These are phyloP conservation scores for Neuroterus valhalla DNA, from an alignment of 1,140 invertebrate genomes.

Conservation along the genomic window DNA sequence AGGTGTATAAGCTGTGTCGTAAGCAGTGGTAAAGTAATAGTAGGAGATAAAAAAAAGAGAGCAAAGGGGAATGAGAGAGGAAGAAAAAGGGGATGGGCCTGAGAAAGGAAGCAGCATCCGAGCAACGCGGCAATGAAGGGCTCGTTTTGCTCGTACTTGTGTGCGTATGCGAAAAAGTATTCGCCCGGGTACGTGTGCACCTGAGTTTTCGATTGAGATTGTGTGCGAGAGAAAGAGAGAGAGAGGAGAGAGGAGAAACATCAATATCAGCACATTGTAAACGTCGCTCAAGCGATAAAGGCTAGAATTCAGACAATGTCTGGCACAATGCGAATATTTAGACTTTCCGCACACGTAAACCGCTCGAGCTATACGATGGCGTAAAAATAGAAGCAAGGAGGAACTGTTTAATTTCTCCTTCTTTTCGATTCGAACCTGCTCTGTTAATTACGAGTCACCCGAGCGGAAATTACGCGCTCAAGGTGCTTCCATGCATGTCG, in stretches of 20 bases:
- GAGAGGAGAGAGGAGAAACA: not conserved
- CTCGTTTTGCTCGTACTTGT: constrained; percentile 59
- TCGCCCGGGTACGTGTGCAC: too few relatives aligned
- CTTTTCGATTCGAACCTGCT: not conserved
- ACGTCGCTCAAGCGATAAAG: not conserved
- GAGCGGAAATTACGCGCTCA: constrained; percentile 18
- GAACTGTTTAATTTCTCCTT: constrained; percentile 16
- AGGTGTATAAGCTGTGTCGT: constrained; percentile 33
- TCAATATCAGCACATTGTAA: not conserved
- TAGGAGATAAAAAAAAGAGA: constrained; percentile 34
- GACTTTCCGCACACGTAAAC: not conserved
- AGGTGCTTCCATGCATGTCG: constrained; percentile 10
- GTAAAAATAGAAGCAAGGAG: constrained; percentile 14
- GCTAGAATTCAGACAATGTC: not conserved
- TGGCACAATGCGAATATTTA: not conserved
- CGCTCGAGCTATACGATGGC: not conserved
- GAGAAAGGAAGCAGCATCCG: constrained; percentile 72
- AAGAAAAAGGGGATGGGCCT: constrained; percentile 55
- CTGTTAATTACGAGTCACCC: constrained; percentile 23
- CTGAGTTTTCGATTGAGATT: not conserved
- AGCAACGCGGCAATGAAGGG: constrained; percentile 70
- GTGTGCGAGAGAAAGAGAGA: not conserved
- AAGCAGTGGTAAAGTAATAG: constrained; percentile 27
- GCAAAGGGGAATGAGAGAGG: constrained; percentile 31
- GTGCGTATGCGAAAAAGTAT: not conserved